Percentiles rank a stretch among this genome's conserved stretches.
Conservation (phyloP, 1,140 invertebrate species). For the Harpegnathos saltator region DNA sequence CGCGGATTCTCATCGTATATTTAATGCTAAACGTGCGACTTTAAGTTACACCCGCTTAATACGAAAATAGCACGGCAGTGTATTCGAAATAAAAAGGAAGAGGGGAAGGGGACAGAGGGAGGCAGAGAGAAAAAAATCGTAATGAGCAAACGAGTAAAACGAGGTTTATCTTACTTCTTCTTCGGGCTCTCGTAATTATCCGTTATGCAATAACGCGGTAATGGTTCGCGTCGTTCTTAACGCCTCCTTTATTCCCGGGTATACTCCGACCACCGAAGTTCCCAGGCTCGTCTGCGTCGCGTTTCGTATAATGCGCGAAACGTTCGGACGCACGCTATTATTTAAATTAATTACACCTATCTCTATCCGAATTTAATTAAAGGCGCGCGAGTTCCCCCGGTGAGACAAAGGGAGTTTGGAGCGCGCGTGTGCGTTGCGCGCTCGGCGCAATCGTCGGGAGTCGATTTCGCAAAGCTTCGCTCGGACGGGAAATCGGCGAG, state of each 20-base stretch:
- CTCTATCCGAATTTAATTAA: conserved; percentile 47
- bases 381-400: background rate
- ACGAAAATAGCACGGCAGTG: too few relatives aligned
- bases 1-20: too few relatives aligned
- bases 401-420: background rate
- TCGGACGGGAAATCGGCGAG: background rate
- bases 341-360: conserved; percentile 49
- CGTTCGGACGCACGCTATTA: conserved; percentile 20
- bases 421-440: too few relatives aligned
- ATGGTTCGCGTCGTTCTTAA: conserved; percentile 45
- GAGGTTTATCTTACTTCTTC: conserved; percentile 55
- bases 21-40: too few relatives aligned
- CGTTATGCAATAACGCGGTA: conserved; percentile 61
- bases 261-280: conserved; percentile 34
- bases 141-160: conserved; percentile 57
- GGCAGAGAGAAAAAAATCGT: conserved; percentile 22
- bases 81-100: too few relatives aligned
- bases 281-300: conserved; percentile 52
- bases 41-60: too few relatives aligned
- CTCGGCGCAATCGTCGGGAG: background rate
- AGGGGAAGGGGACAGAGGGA: background rate
- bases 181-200: conserved; percentile 56
- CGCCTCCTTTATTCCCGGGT: conserved; percentile 59
- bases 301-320: background rate
- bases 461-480: background rate